Evolutionary conservation across 2,797 vertebrate species (phyloP), one percentile per base, ranked within the genome.

Genomic region (Hippoglossus hippoglossus): DNA sequence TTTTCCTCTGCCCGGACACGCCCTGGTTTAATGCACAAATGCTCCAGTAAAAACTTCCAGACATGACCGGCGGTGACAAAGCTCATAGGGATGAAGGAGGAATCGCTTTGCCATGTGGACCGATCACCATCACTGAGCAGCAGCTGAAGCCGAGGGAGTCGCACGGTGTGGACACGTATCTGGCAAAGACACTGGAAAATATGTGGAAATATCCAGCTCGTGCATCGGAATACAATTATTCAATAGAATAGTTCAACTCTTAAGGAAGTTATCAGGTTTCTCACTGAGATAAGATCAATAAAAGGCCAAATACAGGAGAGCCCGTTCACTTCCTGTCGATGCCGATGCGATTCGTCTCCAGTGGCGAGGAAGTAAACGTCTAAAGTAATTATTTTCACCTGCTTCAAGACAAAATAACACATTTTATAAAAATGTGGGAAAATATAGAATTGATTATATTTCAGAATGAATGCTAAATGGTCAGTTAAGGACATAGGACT

Each of bases 41-140:
- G 76, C 67, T 79, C 82, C 81, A 87, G 72, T 88, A 85, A 93
- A 93, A 91, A 73, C 80, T 76, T 75, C 87, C 88, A 91, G 90
- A 89, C 88, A 78, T 83, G 84, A 91, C 84, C 86, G 67, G 72
- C 61, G 77, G 69, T 83, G 74, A 89, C 77, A 84, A 63, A 80
- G 24, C 67, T 80, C 79, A 67, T 55, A 78, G 73, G 77, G 73
- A 79, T 28, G 62, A 66, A 56, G 26, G 26, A 54, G 67, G 28
- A 49, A 59, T 71, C 41, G 59, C 44, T 67, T 66, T 74, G 31
- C 64, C 75, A 67, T 58, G 53, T 65, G 57, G 68, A 74, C 24
- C 13, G 41, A 71, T 82, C 63, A 71, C 81, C 58, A 73, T 39
- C 36, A 39, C 6, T 21, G 57, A 79, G 56, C 21, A 71, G 67